These are phyloP conservation scores for Coregonus clupeaformis DNA, from an alignment of 2,113 vertebrate genomes.

Conservation along the genomic window DNA sequence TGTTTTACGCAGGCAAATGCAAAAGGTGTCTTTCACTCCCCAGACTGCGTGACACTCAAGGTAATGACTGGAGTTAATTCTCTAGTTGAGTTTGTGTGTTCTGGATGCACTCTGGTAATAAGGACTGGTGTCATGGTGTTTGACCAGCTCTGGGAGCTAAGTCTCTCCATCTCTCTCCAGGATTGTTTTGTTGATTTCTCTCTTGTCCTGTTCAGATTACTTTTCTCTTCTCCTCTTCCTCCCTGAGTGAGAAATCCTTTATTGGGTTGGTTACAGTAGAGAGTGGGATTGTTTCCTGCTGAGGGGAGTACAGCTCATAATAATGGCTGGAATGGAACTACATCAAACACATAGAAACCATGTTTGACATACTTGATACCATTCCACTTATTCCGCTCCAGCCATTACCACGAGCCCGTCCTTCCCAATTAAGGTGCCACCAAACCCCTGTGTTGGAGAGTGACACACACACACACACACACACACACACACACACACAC, in stretches of 20 bases:
- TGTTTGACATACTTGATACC: too few relatives aligned
- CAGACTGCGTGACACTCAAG: not conserved
- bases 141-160: not conserved
- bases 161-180: not conserved
- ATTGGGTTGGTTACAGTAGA: not conserved
- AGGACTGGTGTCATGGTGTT: not conserved
- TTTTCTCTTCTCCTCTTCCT: not conserved
- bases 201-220: not conserved
- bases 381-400: too few relatives aligned
- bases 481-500: not conserved
- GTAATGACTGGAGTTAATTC: not conserved
- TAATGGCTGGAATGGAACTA: too few relatives aligned
- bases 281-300: not conserved
- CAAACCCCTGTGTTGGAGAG: not conserved
- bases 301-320: not conserved
- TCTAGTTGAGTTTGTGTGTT: not conserved
- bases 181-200: not conserved
- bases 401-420: too few relatives aligned
- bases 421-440: not conserved
- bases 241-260: not conserved
- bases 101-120: not conserved
- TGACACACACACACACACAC: not conserved
- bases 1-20: not conserved
- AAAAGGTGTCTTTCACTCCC: not conserved
- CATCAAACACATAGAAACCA: too few relatives aligned